Evolutionary conservation across 2,888 invertebrate genomes (phyloP), one percentile per base, ranked within the genome.

Genomic region (Pyralis farinalis): DNA sequence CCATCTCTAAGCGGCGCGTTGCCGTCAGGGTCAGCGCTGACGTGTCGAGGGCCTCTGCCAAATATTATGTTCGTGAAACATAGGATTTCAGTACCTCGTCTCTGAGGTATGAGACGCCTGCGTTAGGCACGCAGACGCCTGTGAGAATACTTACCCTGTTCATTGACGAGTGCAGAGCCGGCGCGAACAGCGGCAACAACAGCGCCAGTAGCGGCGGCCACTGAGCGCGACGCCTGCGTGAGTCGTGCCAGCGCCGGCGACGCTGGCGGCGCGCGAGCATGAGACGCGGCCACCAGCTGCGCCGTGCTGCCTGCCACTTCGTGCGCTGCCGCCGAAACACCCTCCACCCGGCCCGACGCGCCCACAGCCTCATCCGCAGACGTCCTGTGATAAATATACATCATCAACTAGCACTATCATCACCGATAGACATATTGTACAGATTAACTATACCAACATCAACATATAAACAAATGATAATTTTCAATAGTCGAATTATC

Each of bases 1-100:
- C 98, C 97, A 99, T 98, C 90, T 99, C 99, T 58, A 97, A 90
- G 27, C 96, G 93, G 70, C 99, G 98, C 1, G 98, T 96, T 74
- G 98, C 97, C 73, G 98, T 98, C 49, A 98, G 91, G 30, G 96
- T 94, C 49, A 99, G 80, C 53, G 96, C 94, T 1, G 95, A 93
- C 61, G 98, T 94, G 83, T 99, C 98, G 56, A 98, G 90, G 40
- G 97, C 95, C 64, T 96, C 97, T 94, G 90, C 37, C 12, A 16
- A 16, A 3, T 16, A 16, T 16, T 16, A 4, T n/a, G n/a, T n/a
- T n/a, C n/a, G n/a, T n/a, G n/a, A n/a, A n/a, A n/a, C n/a, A n/a
- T n/a, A n/a, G n/a, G n/a, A n/a, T n/a, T n/a, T n/a, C n/a, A n/a
- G n/a, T n/a, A n/a, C n/a, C n/a, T n/a, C n/a, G n/a, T n/a, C n/a